Conservation (phyloP, 2,113 vertebrate species). For the Pterophyllum scalare region DNA sequence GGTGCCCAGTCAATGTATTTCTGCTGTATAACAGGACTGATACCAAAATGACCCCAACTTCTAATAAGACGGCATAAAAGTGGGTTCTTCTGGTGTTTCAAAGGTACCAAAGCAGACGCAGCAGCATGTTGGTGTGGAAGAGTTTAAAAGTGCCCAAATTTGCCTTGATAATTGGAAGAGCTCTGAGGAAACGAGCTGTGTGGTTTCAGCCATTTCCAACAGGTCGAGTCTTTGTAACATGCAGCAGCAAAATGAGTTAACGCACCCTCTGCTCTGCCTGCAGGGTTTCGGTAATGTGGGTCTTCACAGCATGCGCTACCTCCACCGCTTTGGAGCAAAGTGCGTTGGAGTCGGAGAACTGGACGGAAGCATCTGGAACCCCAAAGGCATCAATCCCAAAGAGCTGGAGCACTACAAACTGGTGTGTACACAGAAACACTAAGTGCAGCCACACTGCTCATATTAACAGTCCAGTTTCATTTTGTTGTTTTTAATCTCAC, state of each 20-base stretch:
- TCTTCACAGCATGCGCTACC: constrained; percentile 96
- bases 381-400: constrained; percentile 94
- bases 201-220: background rate
- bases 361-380: constrained; percentile 94
- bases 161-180: too few relatives aligned
- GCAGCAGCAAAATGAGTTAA: rapidly evolving
- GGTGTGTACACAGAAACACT: constrained; percentile 14
- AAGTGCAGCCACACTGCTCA: background rate
- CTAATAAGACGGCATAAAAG: background rate
- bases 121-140: too few relatives aligned
- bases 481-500: background rate
- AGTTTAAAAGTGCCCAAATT: too few relatives aligned
- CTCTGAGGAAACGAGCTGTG: background rate
- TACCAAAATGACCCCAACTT: rapidly evolving
- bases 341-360: constrained; percentile 92
- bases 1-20: background rate
- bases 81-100: background rate
- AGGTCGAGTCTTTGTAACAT: background rate
- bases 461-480: background rate
- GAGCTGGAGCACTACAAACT: constrained; percentile 83
- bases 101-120: too few relatives aligned
- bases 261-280: constrained; percentile 7
- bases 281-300: constrained; percentile 94
- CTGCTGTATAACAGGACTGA: too few relatives aligned
- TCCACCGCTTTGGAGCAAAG: constrained; percentile 93